A percentile compares a stretch with the other conserved stretches of the same genome.
These are phyloP conservation scores for Esperia sulphurella DNA, from an alignment of 2,888 invertebrate genomes.

Conservation along the genomic window DNA sequence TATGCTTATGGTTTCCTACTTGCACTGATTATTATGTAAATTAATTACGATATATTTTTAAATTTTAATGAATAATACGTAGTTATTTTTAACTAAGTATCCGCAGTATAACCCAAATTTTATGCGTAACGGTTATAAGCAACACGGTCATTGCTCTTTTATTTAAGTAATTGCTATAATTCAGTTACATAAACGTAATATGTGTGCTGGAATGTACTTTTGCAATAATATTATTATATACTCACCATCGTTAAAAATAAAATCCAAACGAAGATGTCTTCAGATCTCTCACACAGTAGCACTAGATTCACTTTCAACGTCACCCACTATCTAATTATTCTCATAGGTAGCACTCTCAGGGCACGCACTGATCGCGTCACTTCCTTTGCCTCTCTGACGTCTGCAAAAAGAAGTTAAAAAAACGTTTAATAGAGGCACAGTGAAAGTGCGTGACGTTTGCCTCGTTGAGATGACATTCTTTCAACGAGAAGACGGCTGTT, in stretches of 20 bases:
- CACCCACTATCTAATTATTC: constrained; percentile 2
- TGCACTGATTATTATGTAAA: no score
- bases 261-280: not conserved
- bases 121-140: not conserved
- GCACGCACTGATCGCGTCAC: constrained; percentile 24
- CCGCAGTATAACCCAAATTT: not conserved
- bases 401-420: constrained; percentile 47
- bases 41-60: no score
- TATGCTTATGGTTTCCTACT: no score
- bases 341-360: constrained; percentile 40
- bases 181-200: not conserved
- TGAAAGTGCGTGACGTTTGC: constrained; percentile 41
- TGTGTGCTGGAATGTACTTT: no score
- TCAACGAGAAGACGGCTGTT: not conserved
- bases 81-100: not conserved
- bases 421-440: constrained; percentile 32
- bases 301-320: not conserved
- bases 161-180: constrained; percentile 1
- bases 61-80: no score
- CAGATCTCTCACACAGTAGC: constrained; percentile 6
- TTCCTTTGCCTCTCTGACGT: constrained; percentile 29
- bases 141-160: no score
- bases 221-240: not conserved
- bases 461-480: constrained; percentile 24
- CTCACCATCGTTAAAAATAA: not conserved